Conservation (phyloP, 35 echinoderm and acorn worm genomes). For the Stichopus chloronotus region DNA sequence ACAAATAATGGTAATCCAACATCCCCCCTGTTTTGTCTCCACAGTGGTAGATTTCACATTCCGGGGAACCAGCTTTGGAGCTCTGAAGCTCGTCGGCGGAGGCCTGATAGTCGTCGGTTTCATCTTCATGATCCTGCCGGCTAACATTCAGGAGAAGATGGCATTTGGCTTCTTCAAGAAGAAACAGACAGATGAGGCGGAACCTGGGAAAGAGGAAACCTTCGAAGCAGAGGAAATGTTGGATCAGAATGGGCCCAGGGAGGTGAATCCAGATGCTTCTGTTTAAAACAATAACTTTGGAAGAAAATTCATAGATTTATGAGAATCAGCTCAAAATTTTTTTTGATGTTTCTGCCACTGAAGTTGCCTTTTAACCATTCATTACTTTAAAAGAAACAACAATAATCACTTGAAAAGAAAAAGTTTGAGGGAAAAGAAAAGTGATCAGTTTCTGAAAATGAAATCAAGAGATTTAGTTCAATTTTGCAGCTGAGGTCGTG, state of each 20-base stretch:
- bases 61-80: slow-evolving; percentile 43
- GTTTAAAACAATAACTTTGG: not conserved
- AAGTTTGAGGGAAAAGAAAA: too few species aligned
- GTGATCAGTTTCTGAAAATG: too few species aligned
- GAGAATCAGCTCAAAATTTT: too few species aligned
- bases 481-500: too few species aligned
- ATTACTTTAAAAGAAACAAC: too few species aligned
- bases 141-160: slow-evolving; percentile 63
- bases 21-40: not conserved
- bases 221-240: not conserved
- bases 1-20: too few species aligned
- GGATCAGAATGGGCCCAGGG: not conserved
- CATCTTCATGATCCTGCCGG: slow-evolving; percentile 86
- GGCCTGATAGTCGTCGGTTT: slow-evolving; percentile 80
- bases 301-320: too few species aligned
- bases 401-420: too few species aligned
- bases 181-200: not conserved
- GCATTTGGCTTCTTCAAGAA: slow-evolving; percentile 59
- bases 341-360: too few species aligned
- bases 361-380: too few species aligned
- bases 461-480: too few species aligned
- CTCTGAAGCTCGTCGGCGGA: slow-evolving; percentile 65
- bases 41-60: slow-evolving; percentile 82
- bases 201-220: not conserved
- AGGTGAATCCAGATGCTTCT: not conserved